Base-by-base conservation (phyloP, 2,113 vertebrate species). In the Bos indicus region DNA sequence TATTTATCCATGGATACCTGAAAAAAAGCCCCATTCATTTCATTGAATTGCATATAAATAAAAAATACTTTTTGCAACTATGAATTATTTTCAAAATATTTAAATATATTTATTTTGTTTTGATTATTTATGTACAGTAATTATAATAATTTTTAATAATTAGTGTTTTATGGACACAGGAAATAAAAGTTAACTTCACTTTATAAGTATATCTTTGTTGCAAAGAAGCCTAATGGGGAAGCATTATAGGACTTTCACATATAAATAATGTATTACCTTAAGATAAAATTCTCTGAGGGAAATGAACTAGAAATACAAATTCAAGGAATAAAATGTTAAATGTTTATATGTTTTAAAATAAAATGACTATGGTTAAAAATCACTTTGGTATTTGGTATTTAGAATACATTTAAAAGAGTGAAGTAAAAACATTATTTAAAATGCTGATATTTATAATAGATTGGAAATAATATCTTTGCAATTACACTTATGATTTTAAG, bases 341-440 rank as follows among this genome's bases (percentile, higher is more conserved):
- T 59, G 19, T 78, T 82, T 46, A 21, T 71, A 30, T 82, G 14
- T 91, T 95, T 97, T 81, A 83, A 95, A 95, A 91, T 90, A 82
- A 94, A 88, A 88, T 56, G 4, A 57, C 94, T 51, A 51, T 60
- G 33, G 11, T 7, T 95, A 84, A 96, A 95, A 95, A 33, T 51
- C 74, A 95, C 23, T 90, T 62, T 81, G 26, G 36, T 90, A 90
- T 93, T 84, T 96, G 64, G 46, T 36, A 96, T 25, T 86, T 30
- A 91, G 11, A 36, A 91, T 67, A 78, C n/a, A 56, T 87, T 97
- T 88, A 26, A 36, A 93, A 85, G 56, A 93, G 28, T 81, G n/a
- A 97, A 91, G 48, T 64, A 96, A n/a, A 36, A 43, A 30, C 90
- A 96, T 77, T 48, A 89, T 96, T 94, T 90, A 81, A 97, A 96